Conservation (phyloP, 2,797 vertebrate genomes). For the Myotis pilosus region DNA sequence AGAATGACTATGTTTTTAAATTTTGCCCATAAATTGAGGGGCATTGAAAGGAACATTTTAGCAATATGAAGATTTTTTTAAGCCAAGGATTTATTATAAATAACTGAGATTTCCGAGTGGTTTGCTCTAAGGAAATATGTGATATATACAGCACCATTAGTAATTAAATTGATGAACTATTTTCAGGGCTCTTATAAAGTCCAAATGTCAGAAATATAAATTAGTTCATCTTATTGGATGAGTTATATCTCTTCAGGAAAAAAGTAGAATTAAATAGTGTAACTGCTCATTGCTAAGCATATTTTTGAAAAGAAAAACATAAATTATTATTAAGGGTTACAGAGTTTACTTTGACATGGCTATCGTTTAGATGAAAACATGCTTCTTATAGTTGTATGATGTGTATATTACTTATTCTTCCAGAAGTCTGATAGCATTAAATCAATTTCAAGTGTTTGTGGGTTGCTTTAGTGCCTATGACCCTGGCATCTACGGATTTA, state of each 20-base stretch:
- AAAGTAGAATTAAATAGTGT: neutral
- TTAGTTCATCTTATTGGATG: conserved; percentile 13
- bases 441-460: neutral
- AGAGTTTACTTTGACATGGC: neutral
- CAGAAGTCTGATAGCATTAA: neutral
- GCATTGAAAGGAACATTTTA: conserved; percentile 20
- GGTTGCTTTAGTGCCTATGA: neutral
- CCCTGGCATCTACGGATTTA: neutral
- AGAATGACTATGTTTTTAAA: conserved; percentile 20
- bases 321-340: neutral
- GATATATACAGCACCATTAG: neutral
- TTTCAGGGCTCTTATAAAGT: conserved; percentile 4
- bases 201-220: conserved; percentile 29
- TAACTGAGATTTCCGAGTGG: conserved; percentile 13
- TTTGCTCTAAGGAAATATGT: neutral
- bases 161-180: conserved; percentile 53
- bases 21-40: conserved; percentile 51
- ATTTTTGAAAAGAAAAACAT: neutral
- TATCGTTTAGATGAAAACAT: neutral
- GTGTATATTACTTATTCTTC: neutral
- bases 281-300: neutral
- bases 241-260: conserved; percentile 28
- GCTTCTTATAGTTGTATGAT: neutral
- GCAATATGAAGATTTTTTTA: neutral
- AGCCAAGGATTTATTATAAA: conserved; percentile 50